Base-by-base conservation (phyloP, 2,888 invertebrate genomes). In the Drosophila neotestacea region DNA sequence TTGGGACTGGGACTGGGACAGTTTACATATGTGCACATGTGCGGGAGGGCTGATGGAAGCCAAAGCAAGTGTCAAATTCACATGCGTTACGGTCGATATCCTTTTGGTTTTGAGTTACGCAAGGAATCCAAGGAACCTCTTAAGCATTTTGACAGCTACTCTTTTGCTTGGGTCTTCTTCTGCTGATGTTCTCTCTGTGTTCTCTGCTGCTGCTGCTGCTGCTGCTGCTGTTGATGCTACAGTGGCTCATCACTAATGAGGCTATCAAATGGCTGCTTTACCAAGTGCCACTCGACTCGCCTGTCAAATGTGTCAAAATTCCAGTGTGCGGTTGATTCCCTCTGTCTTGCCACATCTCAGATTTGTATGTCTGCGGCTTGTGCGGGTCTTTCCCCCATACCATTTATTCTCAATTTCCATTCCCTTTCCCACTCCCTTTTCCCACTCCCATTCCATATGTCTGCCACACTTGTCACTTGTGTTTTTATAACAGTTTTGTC, bases 401-500 rank as follows among this genome's bases (percentile, higher is more conserved):
- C 60, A 41, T 36, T 9, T 7, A 6, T 2, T 32, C 32, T 6
- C 30, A 30, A 5, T 30, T 6, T 4, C 9, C 6, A 34, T 38
- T 22, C 6, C 36, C 38, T 42, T 44, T 39, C 58, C 48, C 36
- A 7, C 41, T 47, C 42, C 41, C 47, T 32, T 55, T 39, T 22
- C n/a, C 54, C 76, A 72, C 65, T 65, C 64, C 66, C 56, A 62
- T 68, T 73, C 62, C 85, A 89, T 81, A 73, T 89, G 85, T 74
- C 82, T 77, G 88, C 74, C 88, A 85, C 89, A 89, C 88, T 88
- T 85, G 88, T 85, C 89, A 87, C 89, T 89, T 89, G 64, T 89
- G 88, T 87, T 85, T 87, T 87, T 87, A 75, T 78, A 83, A 86
- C 78, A 88, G 55, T 74, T 88, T 73, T 81, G 69, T 60, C 69